Evolutionary conservation across 2,888 invertebrate species (phyloP).

Genomic region (Ceraclea dissimilis): DNA sequence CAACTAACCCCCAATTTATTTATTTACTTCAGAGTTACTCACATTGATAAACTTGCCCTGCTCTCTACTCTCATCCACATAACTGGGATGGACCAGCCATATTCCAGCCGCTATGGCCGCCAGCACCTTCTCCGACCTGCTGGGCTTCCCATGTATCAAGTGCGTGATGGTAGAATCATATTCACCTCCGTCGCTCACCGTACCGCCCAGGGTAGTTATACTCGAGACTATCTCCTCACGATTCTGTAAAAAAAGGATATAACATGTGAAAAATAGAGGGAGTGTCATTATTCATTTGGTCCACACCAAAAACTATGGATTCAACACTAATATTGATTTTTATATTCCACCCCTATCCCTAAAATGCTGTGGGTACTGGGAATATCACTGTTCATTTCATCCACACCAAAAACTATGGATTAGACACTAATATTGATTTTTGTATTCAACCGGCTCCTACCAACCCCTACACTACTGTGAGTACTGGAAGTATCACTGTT

Average conservation of each 20-base stretch:
- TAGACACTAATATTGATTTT: no score
- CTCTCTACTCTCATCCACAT: slow-evolving; percentile 59
- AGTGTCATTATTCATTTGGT: background rate
- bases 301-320: no score
- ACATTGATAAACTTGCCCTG: slow-evolving; percentile 58
- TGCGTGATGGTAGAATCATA: slow-evolving; percentile 66
- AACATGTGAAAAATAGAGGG: background rate
- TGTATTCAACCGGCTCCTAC: no score
- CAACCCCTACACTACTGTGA: no score
- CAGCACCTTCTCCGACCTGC: slow-evolving; percentile 81
- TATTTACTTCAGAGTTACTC: no score
- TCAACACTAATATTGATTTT: no score
- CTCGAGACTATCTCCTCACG: slow-evolving; percentile 46
- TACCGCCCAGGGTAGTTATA: slow-evolving; percentile 57
- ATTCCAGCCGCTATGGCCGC: slow-evolving; percentile 81
- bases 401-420: no score
- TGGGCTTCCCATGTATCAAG: slow-evolving; percentile 64
- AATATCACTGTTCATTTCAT: no score
- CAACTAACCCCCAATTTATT: no score
- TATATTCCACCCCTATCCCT: no score
- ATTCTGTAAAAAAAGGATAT: slow-evolving; percentile 34
- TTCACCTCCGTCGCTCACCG: slow-evolving; percentile 45
- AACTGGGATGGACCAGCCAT: slow-evolving; percentile 80
- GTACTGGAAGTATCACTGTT: no score
- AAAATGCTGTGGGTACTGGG: no score